These are phyloP conservation scores for Philypnodon macrostomus DNA, from an alignment of 2,797 vertebrate genomes.

Conservation along the genomic window DNA sequence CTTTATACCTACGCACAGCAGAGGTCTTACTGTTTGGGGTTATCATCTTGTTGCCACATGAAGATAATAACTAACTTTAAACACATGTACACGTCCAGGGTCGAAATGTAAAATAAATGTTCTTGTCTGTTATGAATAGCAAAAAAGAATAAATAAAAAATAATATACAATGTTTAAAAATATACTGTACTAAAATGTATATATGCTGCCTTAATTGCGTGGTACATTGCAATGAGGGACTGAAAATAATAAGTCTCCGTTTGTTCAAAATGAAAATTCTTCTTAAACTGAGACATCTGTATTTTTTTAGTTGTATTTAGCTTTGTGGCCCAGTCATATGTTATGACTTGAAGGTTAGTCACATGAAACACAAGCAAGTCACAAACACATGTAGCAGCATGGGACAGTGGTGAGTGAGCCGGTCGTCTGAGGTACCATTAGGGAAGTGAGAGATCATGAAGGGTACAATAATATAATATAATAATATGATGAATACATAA, in stretches of 20 bases:
- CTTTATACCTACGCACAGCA: background rate
- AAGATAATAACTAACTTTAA: background rate
- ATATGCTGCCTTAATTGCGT: too few relatives aligned
- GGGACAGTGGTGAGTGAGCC: background rate
- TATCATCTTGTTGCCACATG: background rate
- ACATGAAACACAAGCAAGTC: conserved; percentile 20
- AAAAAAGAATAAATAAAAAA: too few relatives aligned
- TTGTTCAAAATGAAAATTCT: too few relatives aligned
- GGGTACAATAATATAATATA: conserved; percentile 17
- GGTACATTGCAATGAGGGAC: too few relatives aligned
- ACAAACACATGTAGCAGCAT: background rate
- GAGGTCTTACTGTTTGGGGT: background rate
- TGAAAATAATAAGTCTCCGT: too few relatives aligned
- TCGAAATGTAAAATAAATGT: background rate
- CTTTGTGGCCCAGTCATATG: background rate
- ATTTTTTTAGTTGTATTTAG: background rate
- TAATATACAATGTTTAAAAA: too few relatives aligned
- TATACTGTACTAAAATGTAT: too few relatives aligned
- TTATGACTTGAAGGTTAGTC: conserved; percentile 1
- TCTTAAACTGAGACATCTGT: too few relatives aligned
- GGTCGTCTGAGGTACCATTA: background rate
- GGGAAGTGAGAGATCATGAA: conserved; percentile 32
- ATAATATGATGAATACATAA: background rate
- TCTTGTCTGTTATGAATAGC: background rate
- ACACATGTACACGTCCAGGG: background rate